These are phyloP conservation scores for Morpho helenor DNA, from an alignment of 2,888 invertebrate genomes.

Conservation along the genomic window DNA sequence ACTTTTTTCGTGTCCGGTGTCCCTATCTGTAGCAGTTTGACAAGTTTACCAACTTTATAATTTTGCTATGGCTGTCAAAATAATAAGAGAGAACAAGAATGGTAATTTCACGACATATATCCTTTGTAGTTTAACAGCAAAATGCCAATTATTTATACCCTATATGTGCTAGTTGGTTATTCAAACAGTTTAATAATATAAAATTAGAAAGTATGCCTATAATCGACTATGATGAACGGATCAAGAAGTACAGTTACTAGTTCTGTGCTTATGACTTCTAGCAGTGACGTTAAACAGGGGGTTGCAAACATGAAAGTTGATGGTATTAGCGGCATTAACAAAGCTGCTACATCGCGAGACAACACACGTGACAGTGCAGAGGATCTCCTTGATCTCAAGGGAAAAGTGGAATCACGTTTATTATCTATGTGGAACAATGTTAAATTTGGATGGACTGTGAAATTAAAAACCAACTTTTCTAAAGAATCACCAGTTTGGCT, in stretches of 20 bases:
- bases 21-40: too few species aligned
- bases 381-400: slow-evolving; percentile 80
- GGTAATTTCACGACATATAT: too few species aligned
- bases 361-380: slow-evolving; percentile 58
- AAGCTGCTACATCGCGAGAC: slow-evolving; percentile 45
- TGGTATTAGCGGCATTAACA: slow-evolving; percentile 35
- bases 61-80: too few species aligned
- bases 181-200: slow-evolving; percentile 1
- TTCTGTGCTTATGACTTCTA: slow-evolving; percentile 43
- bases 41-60: too few species aligned
- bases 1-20: too few species aligned
- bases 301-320: slow-evolving; percentile 41
- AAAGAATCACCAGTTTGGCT: slow-evolving; percentile 94
- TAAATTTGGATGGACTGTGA: slow-evolving; percentile 92
- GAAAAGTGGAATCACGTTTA: slow-evolving; percentile 89
- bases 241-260: slow-evolving; percentile 46
- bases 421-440: slow-evolving; percentile 95
- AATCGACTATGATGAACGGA: slow-evolving; percentile 50
- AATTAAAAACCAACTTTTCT: slow-evolving; percentile 86
- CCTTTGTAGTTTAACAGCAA: too few species aligned
- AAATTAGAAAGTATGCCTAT: slow-evolving; percentile 11
- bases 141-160: too few species aligned
- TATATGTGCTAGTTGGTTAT: too few species aligned
- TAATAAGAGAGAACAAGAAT: too few species aligned
- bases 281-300: slow-evolving; percentile 41